phyloP scores from a whole-genome alignment of 2,797 vertebrate genomes.

The Thaleichthys pacificus region DNA sequence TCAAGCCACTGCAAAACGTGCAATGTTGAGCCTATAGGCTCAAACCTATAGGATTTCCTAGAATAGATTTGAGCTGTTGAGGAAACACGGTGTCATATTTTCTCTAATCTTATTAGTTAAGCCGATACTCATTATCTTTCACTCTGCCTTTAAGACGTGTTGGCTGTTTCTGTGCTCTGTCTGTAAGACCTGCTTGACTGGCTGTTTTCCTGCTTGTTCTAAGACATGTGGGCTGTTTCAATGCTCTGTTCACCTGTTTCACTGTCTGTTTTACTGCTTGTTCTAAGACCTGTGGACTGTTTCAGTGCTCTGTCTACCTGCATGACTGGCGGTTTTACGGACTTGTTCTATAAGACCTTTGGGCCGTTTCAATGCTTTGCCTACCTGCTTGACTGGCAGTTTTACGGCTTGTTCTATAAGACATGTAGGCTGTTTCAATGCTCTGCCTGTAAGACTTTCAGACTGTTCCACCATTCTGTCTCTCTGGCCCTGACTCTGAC shows the following conservation, averaged over 20 bases:
- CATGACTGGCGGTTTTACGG: too few relatives aligned
- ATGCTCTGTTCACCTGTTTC: neutral
- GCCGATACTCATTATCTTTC: neutral
- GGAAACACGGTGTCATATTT: neutral
- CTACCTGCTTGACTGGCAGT: too few relatives aligned
- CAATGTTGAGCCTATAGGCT: too few relatives aligned
- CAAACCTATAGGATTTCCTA: too few relatives aligned
- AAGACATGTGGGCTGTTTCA: neutral
- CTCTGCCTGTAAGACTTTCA: neutral
- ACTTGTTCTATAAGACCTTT: too few relatives aligned
- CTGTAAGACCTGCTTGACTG: neutral
- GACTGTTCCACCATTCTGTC: neutral
- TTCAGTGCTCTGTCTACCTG: too few relatives aligned
- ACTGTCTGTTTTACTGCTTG: too few relatives aligned
- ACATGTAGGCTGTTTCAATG: too few relatives aligned
- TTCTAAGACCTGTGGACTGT: too few relatives aligned
- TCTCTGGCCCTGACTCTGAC: neutral
- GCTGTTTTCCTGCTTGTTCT: neutral
- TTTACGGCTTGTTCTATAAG: too few relatives aligned
- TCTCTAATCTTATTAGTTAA: slow-evolving; percentile 1
- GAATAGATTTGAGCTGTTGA: neutral
- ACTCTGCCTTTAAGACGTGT: neutral
- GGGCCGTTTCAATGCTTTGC: too few relatives aligned
- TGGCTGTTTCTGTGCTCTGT: neutral
- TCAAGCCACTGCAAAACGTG: too few relatives aligned